Base-by-base conservation (phyloP, 2,888 invertebrate genomes). In the Heliconius cydno region DNA sequence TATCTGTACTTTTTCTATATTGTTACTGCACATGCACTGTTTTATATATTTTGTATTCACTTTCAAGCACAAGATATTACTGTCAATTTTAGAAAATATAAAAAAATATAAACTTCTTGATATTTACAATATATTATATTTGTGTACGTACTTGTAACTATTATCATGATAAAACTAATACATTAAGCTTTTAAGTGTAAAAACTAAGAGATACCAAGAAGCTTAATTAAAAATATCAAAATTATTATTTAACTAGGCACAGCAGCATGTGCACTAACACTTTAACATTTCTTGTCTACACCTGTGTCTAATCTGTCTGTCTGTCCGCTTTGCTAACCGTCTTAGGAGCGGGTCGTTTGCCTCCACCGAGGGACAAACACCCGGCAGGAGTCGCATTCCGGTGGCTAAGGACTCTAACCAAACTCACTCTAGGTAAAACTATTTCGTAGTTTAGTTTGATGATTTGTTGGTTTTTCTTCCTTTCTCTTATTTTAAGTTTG, bases 331-430 rank as follows among this genome's bases (percentile, higher is more conserved):
- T 90, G 93, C 94, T 94, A 94, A 94, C 92, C 88, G 86, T 86
- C 90, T 85, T 91, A 95, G 95, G 92, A 94, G 95, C 89, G 94
- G 95, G 87, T 95, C 95, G 88, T 94, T 95, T 90, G 94, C 92
- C 85, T 94, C 94, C 81, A 92, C 91, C 86, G 95, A 95, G 57
- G 94, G 94, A 89, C 94, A 94, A 90, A 94, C 95, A 80, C 94
- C 94, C 84, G 90, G 94, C 87, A 89, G 93, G 85, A 95, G 95
- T 90, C 95, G 94, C 88, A 95, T 95, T 85, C 95, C 95, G 83
- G 92, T 95, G 86, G 90, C 92, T 88, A 95, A 94, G 94, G 94
- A 94, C 86, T 92, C 92, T 94, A 92, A 94, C 92, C 91, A 90
- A 94, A 94, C 91, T 88, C 87, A 88, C 77, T 90, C 92, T 95